These are phyloP conservation scores for Trichonephila clavipes DNA, from an alignment of 1,140 invertebrate genomes.

Conservation along the genomic window DNA sequence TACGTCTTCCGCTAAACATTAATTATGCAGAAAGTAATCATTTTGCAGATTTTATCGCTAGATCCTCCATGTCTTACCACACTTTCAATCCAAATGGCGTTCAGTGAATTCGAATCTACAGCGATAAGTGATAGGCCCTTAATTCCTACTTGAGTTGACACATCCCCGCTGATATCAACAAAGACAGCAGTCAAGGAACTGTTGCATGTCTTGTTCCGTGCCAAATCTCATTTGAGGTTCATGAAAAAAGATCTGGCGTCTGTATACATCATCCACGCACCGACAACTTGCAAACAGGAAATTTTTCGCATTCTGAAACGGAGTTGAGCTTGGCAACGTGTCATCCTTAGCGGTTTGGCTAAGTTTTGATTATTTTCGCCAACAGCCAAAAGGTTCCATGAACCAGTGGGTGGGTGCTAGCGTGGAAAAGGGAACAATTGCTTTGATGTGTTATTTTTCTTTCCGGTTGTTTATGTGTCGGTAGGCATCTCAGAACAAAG, in stretches of 20 bases:
- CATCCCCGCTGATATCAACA: not conserved
- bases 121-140: not conserved
- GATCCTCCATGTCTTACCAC: not conserved
- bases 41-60: too few species aligned
- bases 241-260: not conserved
- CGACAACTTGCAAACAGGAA: slow-evolving; percentile 28
- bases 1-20: too few species aligned
- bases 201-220: not conserved
- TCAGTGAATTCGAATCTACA: not conserved
- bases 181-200: not conserved
- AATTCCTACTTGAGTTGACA: slow-evolving; percentile 2
- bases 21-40: too few species aligned
- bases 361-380: not conserved
- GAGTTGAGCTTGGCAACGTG: not conserved
- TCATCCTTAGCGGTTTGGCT: not conserved
- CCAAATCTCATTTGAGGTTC: not conserved
- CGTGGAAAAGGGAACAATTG: not conserved
- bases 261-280: slow-evolving; percentile 14
- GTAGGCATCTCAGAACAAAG: not conserved
- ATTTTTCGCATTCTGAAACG: not conserved
- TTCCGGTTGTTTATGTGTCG: too few species aligned
- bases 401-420: not conserved
- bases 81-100: not conserved
- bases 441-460: not conserved
- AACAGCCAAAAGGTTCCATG: not conserved